Base-by-base conservation (phyloP, 2,888 invertebrate species). In the Spicauda simplicius region DNA sequence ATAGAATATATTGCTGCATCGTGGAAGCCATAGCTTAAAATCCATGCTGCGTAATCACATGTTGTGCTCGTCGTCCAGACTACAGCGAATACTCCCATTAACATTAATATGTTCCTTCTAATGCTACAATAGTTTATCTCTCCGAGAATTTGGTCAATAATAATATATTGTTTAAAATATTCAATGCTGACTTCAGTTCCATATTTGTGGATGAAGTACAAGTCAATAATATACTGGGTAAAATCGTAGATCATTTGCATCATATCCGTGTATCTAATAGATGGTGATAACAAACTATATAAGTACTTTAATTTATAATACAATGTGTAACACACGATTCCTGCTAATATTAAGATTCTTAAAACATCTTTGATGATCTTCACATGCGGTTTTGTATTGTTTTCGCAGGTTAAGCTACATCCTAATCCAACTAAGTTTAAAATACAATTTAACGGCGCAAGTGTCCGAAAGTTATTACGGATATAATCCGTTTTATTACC, bases 191-290 rank as follows among this genome's bases (percentile, higher is more conserved):
- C 71, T n/a, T 78, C 72, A 45, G 80, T 76, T 14, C 90, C 88
- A 68, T 83, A 87, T 71, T 83, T 86, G 61, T 79, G 81, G 12
- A 87, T 80, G 53, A 80, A 86, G 70, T 73, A 81, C 68, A 91
- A 74, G 73, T 91, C 91, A 0, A 88, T 78, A 0, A 77, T 55
- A 58, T 86, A 90, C 74, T 88, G 89, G 41, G 71, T 75, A 59
- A 80, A 78, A 67, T 90, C 90, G 68, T 78, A 84, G 33, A 84
- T 57, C 73, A 80, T 81, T 75, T 91, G 89, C 6, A 82, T 61
- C 0, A 71, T 71, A 68, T 90, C 90, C 19, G 86, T 87, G 33
- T 87, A 67, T 74, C 74, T 83, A 20, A 91, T 80, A 8, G 89
- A 88, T 4, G 72, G 41, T 14, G 76, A 77, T 12, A 86, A 18